Conservation (phyloP, 2,797 vertebrate species). For the Sebastiscus albofasciatus region DNA sequence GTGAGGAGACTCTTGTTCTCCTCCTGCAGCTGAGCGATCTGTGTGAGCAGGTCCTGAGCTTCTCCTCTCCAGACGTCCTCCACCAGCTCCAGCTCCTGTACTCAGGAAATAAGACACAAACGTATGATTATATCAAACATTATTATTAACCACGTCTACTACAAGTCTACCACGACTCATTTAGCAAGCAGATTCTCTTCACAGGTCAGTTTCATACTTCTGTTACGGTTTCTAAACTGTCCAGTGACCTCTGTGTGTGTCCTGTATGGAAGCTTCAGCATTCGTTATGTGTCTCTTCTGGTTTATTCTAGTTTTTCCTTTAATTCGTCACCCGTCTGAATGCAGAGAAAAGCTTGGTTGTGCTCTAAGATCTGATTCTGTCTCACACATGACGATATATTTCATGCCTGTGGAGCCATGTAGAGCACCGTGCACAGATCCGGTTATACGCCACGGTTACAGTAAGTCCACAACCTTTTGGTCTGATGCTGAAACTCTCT, state of each 20-base stretch:
- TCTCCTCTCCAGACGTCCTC: slow-evolving; percentile 98
- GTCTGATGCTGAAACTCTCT: background rate
- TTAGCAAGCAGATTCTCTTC: no score
- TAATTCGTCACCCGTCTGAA: background rate
- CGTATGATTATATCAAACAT: no score
- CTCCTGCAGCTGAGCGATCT: slow-evolving; percentile 97
- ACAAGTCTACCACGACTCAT: no score
- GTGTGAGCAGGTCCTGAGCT: slow-evolving; percentile 94
- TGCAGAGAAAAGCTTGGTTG: background rate
- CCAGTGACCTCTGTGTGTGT: no score
- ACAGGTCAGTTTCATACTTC: no score
- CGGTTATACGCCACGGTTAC: background rate
- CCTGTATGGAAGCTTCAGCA: no score
- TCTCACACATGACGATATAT: background rate
- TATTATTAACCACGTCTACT: no score
- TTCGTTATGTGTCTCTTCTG: background rate
- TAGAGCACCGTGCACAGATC: background rate
- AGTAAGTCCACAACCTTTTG: background rate
- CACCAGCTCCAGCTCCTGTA: slow-evolving; percentile 95
- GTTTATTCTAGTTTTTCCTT: background rate
- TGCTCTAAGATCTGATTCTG: background rate
- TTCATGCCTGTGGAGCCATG: background rate
- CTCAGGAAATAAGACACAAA: background rate
- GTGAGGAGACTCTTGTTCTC: slow-evolving; percentile 95
- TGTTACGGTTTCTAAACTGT: no score